Evolutionary conservation across 2,888 invertebrate species (phyloP), one percentile per base, ranked within the genome.

Genomic region (Chrysolina haemoptera): DNA sequence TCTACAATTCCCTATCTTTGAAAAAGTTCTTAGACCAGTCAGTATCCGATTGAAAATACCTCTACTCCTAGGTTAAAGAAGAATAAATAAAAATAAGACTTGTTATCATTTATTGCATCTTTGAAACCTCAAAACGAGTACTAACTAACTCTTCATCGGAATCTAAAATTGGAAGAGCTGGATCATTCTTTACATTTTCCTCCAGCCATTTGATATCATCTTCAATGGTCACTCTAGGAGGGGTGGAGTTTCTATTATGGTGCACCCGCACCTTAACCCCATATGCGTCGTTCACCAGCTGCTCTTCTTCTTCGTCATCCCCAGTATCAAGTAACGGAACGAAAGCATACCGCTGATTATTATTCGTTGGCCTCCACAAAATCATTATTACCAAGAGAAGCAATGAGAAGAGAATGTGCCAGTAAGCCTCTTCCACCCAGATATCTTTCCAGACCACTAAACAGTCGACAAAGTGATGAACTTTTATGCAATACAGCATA

Each of bases 401-500:
- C 79, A 94, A 91, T 16, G 95, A 96, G 88, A 98, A 98, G 72
- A 98, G 90, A 46, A 98, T 91, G 88, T 97, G 98, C 98, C 98
- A 98, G 88, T 96, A 98, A 3, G 96, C 98, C 79, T 96, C 96
- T 86, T 98, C 97, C 83, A 98, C 89, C 98, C 98, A 98, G 79
- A 96, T 90, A 84, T 95, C 94, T 84, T 94, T 94, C 98, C 98
- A 98, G 78, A 95, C 94, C 77, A 91, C 93, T 62, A 96, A 91
- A 87, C 97, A 98, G 46, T 89, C 89, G 70, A 93, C 91, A 69
- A 94, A 90, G 83, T 92, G 91, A 86, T 96, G 96, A 46, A 93
- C 92, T 86, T 94, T 94, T 83, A 98, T 93, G 0, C 96, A 95
- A 92, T 98, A 98, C 66, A 97, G 87, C 97, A 98, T 98, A 88